Percentiles rank a stretch among this genome's conserved stretches.
These are phyloP conservation scores for Benitochromis conjunctus DNA, from an alignment of 2,113 vertebrate genomes.

Conservation along the genomic window DNA sequence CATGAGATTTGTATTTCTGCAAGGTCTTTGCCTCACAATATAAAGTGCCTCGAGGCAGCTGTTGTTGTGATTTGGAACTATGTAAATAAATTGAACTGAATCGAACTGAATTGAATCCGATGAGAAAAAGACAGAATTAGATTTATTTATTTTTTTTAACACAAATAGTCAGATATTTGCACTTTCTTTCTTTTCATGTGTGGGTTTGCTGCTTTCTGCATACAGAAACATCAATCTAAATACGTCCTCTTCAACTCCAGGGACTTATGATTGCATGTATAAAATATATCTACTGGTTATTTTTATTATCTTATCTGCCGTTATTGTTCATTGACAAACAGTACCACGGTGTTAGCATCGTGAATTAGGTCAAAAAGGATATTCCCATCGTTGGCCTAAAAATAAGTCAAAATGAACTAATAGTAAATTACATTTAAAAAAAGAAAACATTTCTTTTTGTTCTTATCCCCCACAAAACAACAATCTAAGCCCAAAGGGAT, in stretches of 20 bases:
- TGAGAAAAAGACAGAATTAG: background rate
- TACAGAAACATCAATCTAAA: background rate
- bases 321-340: background rate
- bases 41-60: background rate
- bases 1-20: background rate
- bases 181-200: background rate
- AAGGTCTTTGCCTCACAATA: background rate
- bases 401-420: background rate
- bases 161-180: background rate
- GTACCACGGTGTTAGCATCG: background rate
- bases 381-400: background rate
- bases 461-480: background rate
- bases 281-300: background rate
- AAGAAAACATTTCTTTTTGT: background rate
- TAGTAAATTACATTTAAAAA: background rate
- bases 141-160: background rate
- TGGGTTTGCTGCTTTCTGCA: background rate
- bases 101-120: background rate
- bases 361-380: background rate
- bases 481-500: background rate
- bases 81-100: background rate
- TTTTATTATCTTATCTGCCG: background rate
- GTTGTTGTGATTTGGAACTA: background rate
- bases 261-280: background rate
- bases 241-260: background rate